A percentile compares a stretch with the other conserved stretches of the same genome.
These are phyloP conservation scores for Gnathonemus echidnorhynchus DNA, from an alignment of 2,113 vertebrate genomes.

Conservation along the genomic window DNA sequence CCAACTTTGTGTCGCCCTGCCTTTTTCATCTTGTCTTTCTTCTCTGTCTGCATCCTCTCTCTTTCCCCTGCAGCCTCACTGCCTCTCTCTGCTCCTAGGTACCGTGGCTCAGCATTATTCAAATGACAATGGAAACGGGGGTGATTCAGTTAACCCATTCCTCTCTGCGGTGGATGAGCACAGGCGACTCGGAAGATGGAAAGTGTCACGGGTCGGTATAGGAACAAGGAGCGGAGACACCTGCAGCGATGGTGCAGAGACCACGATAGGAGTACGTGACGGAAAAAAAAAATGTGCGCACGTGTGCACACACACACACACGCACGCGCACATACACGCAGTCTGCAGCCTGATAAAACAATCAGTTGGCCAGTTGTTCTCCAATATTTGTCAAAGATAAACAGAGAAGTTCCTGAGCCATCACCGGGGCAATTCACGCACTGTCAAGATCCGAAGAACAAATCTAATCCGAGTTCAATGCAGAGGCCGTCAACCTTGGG, in stretches of 20 bases:
- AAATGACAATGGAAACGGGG: conserved; percentile 15
- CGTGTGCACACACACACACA: not conserved
- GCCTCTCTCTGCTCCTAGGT: conserved; percentile 47
- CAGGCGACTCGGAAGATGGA: conserved; percentile 22
- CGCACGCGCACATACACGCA: not conserved
- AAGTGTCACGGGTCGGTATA: not conserved
- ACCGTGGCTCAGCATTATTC: conserved; percentile 62
- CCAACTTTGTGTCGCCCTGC: not conserved
- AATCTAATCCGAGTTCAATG: not conserved
- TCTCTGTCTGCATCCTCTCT: not conserved
- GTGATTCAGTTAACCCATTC: conserved; percentile 31
- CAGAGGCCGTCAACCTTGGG: not conserved
- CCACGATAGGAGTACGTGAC: conserved; percentile 31
- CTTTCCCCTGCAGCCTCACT: conserved; percentile 34
- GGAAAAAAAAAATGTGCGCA: not conserved
- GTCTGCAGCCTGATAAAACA: not conserved
- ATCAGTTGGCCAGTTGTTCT: not conserved
- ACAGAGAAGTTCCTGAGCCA: not conserved
- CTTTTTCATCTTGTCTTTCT: not conserved
- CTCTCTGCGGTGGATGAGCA: not conserved
- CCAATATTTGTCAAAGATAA: conserved; percentile 9
- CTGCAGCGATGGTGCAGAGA: conserved; percentile 10
- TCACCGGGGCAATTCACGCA: not conserved
- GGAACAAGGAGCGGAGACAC: conserved; percentile 23
- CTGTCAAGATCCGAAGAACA: not conserved